A percentile compares a stretch with the other conserved stretches of the same genome.
phyloP scores from a whole-genome alignment of 2,888 invertebrate genomes.

The Megaustenia siamemsis region DNA sequence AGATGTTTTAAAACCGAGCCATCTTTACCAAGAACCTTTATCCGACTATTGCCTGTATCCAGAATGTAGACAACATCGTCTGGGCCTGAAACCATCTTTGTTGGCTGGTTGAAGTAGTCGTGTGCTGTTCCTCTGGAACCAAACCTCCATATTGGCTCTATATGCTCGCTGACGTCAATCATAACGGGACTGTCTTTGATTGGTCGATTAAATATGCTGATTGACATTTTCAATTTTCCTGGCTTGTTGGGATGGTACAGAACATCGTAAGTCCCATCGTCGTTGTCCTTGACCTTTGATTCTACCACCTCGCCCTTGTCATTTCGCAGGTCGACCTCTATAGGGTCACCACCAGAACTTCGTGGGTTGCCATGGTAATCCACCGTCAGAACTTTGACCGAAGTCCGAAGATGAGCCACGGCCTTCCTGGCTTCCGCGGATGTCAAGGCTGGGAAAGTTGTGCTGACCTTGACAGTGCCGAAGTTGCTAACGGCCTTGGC shows the following conservation, averaged over 20 bases:
- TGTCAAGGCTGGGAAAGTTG: conserved; percentile 92
- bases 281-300: conserved; percentile 86
- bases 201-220: conserved; percentile 90
- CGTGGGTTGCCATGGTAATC: conserved; percentile 94
- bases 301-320: conserved; percentile 74
- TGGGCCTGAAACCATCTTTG: conserved; percentile 83
- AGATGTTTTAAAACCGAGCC: conserved; percentile 87
- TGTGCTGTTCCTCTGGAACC: conserved; percentile 88
- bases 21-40: conserved; percentile 83
- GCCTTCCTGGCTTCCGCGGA: conserved; percentile 83
- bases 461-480: conserved; percentile 89
- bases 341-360: conserved; percentile 91
- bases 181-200: conserved; percentile 89
- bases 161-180: conserved; percentile 87
- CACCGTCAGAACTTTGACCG: conserved; percentile 81
- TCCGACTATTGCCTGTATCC: conserved; percentile 93
- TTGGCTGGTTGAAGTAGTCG: conserved; percentile 89
- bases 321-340: conserved; percentile 85
- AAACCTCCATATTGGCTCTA: conserved; percentile 87
- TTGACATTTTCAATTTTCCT: conserved; percentile 81
- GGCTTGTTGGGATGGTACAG: conserved; percentile 81
- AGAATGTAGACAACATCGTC: conserved; percentile 86
- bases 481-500: conserved; percentile 77
- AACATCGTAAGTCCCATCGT: conserved; percentile 89
- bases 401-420: conserved; percentile 80